Conservation (phyloP, 2,113 vertebrate genomes). For the Gasterosteus nipponicus region DNA sequence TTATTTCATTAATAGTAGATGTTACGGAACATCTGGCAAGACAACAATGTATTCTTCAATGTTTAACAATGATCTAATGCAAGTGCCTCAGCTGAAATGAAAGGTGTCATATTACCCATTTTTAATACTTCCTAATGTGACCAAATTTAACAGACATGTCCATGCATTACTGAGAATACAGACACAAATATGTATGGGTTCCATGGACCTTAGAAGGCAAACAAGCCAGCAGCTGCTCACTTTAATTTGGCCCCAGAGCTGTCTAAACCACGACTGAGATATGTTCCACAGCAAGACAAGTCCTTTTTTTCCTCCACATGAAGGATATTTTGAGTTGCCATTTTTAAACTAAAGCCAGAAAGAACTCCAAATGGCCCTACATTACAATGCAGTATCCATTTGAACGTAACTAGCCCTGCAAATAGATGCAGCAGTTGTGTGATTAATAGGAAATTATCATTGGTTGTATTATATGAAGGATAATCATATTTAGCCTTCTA, state of each 20-base stretch:
- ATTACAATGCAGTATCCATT: neutral
- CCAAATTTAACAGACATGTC: neutral
- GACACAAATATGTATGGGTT: neutral
- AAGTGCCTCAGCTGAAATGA: neutral
- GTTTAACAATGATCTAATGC: neutral
- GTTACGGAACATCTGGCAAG: neutral
- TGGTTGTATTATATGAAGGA: neutral
- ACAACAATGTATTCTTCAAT: neutral
- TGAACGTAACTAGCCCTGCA: constrained; percentile 28
- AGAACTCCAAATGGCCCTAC: neutral
- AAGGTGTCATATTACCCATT: neutral
- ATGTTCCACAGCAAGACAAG: neutral
- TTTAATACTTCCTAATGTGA: neutral
- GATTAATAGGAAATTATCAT: neutral
- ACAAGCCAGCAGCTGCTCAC: constrained; percentile 25
- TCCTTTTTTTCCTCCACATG: neutral
- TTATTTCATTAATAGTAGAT: neutral
- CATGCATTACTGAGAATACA: neutral
- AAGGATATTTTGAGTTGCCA: constrained; percentile 1
- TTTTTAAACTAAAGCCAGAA: neutral
- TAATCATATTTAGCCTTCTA: constrained; percentile 9
- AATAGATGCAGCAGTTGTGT: neutral
- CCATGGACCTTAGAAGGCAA: neutral
- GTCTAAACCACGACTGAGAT: constrained; percentile 1
- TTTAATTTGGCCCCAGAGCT: constrained; percentile 13